A percentile compares a stretch with the other conserved stretches of the same genome.
These are phyloP conservation scores for Synchiropus splendidus DNA, from an alignment of 2,113 vertebrate species.

Conservation along the genomic window DNA sequence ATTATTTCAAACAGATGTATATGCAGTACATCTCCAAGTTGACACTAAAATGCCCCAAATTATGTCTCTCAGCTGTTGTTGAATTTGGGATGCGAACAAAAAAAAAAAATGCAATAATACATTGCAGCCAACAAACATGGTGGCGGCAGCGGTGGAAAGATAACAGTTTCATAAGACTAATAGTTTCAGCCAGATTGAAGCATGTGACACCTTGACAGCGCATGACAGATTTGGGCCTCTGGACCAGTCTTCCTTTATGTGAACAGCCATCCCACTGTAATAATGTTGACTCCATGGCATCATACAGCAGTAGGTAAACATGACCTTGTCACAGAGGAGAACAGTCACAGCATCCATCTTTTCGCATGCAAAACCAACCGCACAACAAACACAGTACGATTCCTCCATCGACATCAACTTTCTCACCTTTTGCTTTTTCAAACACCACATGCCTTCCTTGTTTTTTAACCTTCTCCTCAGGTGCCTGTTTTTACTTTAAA, in stretches of 20 bases:
- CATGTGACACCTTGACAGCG: background rate
- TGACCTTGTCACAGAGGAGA: slow-evolving; percentile 16
- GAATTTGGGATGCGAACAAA: no score
- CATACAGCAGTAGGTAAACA: slow-evolving; percentile 16
- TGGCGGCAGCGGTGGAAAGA: background rate
- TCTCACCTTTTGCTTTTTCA: background rate
- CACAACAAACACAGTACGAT: background rate
- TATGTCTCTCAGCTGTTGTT: no score
- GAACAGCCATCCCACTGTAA: slow-evolving; percentile 11
- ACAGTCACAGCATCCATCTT: slow-evolving; percentile 26
- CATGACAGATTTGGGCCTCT: background rate
- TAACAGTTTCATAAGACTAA: background rate
- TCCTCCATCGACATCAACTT: background rate
- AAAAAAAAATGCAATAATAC: no score
- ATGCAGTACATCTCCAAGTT: no score
- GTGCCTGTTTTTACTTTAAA: slow-evolving; percentile 30
- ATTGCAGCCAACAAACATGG: background rate
- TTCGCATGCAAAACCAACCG: slow-evolving; percentile 14
- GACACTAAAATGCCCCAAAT: no score
- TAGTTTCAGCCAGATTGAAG: background rate
- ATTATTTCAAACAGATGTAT: no score
- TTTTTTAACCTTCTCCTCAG: slow-evolving; percentile 33
- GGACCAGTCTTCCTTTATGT: background rate
- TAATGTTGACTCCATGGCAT: slow-evolving; percentile 14
- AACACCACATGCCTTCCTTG: background rate